These are phyloP conservation scores for Psettodes erumei DNA, from an alignment of 2,113 vertebrate genomes.

Conservation along the genomic window DNA sequence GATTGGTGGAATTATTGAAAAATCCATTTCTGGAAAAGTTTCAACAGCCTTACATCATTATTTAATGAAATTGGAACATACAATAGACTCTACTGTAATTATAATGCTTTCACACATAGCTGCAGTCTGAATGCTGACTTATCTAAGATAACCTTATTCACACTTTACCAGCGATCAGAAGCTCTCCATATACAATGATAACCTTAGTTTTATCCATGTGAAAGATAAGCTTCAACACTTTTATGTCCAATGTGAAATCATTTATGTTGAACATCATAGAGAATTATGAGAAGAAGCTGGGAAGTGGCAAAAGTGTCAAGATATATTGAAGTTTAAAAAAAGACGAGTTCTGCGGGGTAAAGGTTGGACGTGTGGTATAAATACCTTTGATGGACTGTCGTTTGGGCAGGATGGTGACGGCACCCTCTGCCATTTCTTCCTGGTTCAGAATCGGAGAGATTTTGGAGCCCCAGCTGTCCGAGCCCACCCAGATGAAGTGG, in stretches of 20 bases:
- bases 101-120: not conserved
- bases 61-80: not conserved
- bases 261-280: not conserved
- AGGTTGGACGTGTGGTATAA: no score
- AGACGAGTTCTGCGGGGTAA: no score
- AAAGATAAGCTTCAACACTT: not conserved
- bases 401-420: conserved; percentile 94
- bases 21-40: not conserved
- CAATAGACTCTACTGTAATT: not conserved
- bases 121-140: not conserved
- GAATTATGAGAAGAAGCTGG: not conserved
- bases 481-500: conserved; percentile 98
- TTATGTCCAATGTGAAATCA: not conserved
- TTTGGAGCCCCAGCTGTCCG: conserved; percentile 98
- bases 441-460: conserved; percentile 91
- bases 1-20: no score
- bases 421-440: conserved; percentile 94
- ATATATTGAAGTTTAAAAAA: no score
- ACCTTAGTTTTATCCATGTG: not conserved
- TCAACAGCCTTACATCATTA: not conserved
- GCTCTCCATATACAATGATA: not conserved
- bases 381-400: conserved; percentile 93
- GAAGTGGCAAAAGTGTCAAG: not conserved
- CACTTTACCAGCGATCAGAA: not conserved
- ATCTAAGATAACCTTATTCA: not conserved